Percentiles rank a stretch among this genome's conserved stretches.
These are phyloP conservation scores for Neodiprion lecontei DNA, from an alignment of 1,140 invertebrate genomes.

Conservation along the genomic window DNA sequence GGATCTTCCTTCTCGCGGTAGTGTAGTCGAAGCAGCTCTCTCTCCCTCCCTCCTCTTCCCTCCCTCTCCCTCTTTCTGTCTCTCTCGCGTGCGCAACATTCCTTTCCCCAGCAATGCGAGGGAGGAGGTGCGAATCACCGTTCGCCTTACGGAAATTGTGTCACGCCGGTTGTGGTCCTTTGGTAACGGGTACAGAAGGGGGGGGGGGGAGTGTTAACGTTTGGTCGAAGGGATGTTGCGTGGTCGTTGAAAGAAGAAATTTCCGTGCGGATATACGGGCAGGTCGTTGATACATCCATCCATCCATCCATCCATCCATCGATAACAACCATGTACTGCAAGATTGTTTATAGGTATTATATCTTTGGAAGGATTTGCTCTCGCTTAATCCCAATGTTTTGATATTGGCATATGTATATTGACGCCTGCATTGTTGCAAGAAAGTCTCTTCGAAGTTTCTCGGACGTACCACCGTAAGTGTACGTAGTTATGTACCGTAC, in stretches of 20 bases:
- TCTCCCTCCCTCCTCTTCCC: neutral
- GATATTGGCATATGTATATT: no score
- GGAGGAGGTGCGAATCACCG: constrained; percentile 20
- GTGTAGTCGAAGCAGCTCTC: neutral
- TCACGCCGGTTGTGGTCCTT: constrained; percentile 39
- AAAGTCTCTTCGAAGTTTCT: no score
- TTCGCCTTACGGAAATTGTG: constrained; percentile 47
- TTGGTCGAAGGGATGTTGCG: neutral
- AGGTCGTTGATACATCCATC: no score
- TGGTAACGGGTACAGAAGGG: neutral
- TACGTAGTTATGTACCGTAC: no score
- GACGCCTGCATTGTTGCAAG: no score
- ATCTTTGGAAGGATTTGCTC: no score
- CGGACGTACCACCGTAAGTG: no score
- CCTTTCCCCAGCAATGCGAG: constrained; percentile 38
- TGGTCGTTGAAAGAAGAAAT: neutral
- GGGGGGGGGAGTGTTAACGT: neutral
- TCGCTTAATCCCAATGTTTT: no score
- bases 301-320: no score
- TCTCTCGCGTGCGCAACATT: constrained; percentile 41
- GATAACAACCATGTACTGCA: no score
- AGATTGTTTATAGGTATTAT: no score
- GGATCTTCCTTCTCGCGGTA: neutral
- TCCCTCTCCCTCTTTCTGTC: constrained; percentile 1
- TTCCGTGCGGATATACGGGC: neutral